Conservation (phyloP, 2,888 invertebrate genomes). For the Cyrtodaria siliqua region DNA sequence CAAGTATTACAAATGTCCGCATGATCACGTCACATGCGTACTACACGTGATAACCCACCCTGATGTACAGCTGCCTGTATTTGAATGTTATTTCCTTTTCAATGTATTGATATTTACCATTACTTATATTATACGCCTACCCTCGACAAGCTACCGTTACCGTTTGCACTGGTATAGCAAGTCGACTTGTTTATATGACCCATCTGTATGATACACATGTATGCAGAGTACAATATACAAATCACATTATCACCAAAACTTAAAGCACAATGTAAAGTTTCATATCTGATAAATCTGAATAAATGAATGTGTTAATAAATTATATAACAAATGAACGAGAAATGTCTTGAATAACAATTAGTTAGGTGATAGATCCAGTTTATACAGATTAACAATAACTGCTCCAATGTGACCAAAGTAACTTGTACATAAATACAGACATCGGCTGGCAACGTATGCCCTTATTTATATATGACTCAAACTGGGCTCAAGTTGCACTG, state of each 20-base stretch:
- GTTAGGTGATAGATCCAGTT: constrained; percentile 2
- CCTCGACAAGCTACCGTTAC: too few species aligned
- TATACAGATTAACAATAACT: constrained; percentile 4
- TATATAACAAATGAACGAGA: constrained; percentile 4
- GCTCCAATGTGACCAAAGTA: background rate
- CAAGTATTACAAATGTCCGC: too few species aligned
- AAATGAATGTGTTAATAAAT: constrained; percentile 10
- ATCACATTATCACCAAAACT: constrained; percentile 14
- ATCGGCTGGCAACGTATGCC: background rate
- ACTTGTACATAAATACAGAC: background rate
- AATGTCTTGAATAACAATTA: constrained; percentile 16
- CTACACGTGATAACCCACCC: too few species aligned
- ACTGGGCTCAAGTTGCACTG: constrained; percentile 1
- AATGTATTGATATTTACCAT: too few species aligned
- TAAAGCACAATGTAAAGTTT: constrained; percentile 7
- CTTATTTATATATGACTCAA: background rate
- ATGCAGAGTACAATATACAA: constrained; percentile 2
- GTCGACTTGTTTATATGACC: too few species aligned
- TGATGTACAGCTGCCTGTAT: too few species aligned
- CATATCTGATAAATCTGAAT: constrained; percentile 8
- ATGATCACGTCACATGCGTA: too few species aligned
- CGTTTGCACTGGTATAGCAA: too few species aligned
- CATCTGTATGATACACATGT: background rate
- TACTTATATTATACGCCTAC: too few species aligned
- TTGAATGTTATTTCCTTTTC: too few species aligned